Evolutionary conservation across 2,888 invertebrate genomes (phyloP), one percentile per base, ranked within the genome.

Genomic region (Xestia rhomboidea): DNA sequence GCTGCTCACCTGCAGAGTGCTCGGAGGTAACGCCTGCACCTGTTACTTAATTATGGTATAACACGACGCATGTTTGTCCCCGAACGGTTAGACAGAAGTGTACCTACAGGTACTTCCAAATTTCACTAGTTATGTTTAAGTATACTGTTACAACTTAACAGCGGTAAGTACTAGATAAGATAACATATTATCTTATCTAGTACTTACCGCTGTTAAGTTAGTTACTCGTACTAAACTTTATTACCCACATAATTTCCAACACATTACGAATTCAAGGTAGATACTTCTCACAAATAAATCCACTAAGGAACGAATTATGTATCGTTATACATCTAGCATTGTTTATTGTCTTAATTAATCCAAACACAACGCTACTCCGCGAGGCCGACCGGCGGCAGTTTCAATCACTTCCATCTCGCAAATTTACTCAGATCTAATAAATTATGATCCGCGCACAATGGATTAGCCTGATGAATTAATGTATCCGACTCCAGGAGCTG

Each of bases 1-100:
- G 85, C 97, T 98, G 76, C 97, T 99, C 90, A 99, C 98, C 79
- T 99, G 99, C 95, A 97, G 98, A 86, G 98, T 99, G 68, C 98
- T 98, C 84, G 99, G 99, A 90, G 99, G 99, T 98, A 24, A 44
- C 5, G n/a, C 44, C 15, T 41, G 24, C 18, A 41, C 15, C 41
- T n/a, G 1, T n/a, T 41, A 15, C n/a, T 64, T 15, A n/a, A 38
- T 64, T 11, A 46, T 30, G 13, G 27, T 7, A n/a, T 41, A 8
- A 10, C 18, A 60, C 8, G 10, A 30, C 15, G 60, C 4, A 3
- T 30, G 30, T 10, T 60, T 30, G 0, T 30, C 5, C 6, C 10
- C 10, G 10, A 21, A 10, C 21, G 21, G 30, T 7, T 30, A 21
- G 10, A 27, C 57, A 57, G 7, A 15, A 27, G 18, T 30, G 57